Percentiles rank a stretch among this genome's conserved stretches.
phyloP scores from a whole-genome alignment of 2,113 vertebrate species.

The Cyprinodon brontotheroides region DNA sequence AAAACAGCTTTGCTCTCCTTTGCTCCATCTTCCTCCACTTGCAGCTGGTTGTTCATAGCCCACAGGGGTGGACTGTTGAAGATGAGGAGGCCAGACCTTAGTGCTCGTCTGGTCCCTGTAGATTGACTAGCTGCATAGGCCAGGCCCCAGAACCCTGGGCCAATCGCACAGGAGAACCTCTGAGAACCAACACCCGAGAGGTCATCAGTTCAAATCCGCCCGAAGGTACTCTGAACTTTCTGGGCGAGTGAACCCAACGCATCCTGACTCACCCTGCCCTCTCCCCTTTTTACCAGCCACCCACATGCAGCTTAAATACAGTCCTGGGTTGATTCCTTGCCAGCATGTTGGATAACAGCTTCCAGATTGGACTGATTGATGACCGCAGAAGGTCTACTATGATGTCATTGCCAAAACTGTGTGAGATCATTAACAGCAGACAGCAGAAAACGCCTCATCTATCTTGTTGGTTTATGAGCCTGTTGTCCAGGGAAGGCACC shows the following conservation, averaged over 20 bases:
- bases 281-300: slow-evolving; percentile 22
- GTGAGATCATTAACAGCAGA: slow-evolving; percentile 56
- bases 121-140: slow-evolving; percentile 44
- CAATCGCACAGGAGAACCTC: slow-evolving; percentile 29
- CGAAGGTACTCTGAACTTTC: slow-evolving; percentile 53
- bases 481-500: slow-evolving; percentile 39
- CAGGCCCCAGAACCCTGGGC: slow-evolving; percentile 57
- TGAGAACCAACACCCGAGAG: slow-evolving; percentile 34
- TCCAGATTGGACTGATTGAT: slow-evolving; percentile 63
- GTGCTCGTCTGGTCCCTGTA: slow-evolving; percentile 45
- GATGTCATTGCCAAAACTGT: slow-evolving; percentile 51
- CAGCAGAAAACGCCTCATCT: slow-evolving; percentile 37
- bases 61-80: slow-evolving; percentile 49
- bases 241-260: slow-evolving; percentile 4
- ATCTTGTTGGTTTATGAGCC: slow-evolving; percentile 54
- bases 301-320: slow-evolving; percentile 37
- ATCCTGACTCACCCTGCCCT: neutral
- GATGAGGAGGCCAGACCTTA: slow-evolving; percentile 53
- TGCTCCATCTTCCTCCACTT: slow-evolving; percentile 47
- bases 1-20: slow-evolving; percentile 42
- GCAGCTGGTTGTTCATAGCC: slow-evolving; percentile 65
- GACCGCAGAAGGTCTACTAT: slow-evolving; percentile 23
- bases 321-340: slow-evolving; percentile 25
- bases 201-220: slow-evolving; percentile 59
- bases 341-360: slow-evolving; percentile 49